Evolutionary conservation across 1,140 invertebrate species (phyloP).

Genomic region (Aphaenogaster rudis): DNA sequence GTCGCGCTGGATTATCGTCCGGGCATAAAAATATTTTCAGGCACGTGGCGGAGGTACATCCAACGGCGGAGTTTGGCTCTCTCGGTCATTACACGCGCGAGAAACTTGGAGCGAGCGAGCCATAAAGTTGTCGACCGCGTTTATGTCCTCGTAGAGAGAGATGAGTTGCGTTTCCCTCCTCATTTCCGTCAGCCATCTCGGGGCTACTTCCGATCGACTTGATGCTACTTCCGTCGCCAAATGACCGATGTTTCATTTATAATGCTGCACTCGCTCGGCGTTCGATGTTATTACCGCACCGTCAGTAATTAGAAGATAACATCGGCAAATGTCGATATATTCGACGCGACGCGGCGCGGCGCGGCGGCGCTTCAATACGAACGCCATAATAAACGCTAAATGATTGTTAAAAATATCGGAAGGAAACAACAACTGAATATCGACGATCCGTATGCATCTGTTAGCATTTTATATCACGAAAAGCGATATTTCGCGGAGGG

Average conservation of each 20-base stretch:
- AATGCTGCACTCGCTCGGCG: conserved; percentile 20
- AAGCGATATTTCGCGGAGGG: conserved; percentile 24
- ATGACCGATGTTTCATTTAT: conserved; percentile 59
- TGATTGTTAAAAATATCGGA: conserved; percentile 18
- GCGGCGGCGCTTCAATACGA: background rate
- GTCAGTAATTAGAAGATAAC: conserved; percentile 50
- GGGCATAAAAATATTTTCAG: conserved; percentile 47
- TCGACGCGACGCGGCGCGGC: background rate
- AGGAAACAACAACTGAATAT: conserved; percentile 9
- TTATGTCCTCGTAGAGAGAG: conserved; percentile 35
- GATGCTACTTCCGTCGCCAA: conserved; percentile 53
- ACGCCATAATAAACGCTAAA: background rate
- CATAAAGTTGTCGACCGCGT: conserved; percentile 41
- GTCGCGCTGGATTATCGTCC: conserved; percentile 15
- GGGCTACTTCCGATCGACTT: conserved; percentile 54
- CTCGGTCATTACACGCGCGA: conserved; percentile 38
- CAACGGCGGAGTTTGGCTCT: background rate
- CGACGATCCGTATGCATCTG: background rate
- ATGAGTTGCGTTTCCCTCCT: conserved; percentile 50
- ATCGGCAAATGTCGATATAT: background rate
- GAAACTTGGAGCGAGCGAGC: conserved; percentile 24
- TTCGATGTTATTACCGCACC: conserved; percentile 18
- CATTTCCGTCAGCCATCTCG: conserved; percentile 56
- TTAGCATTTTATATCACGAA: conserved; percentile 1
- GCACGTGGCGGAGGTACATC: background rate